These are phyloP conservation scores for Dusona sp. DNA, from an alignment of 2,888 invertebrate genomes.

Conservation along the genomic window DNA sequence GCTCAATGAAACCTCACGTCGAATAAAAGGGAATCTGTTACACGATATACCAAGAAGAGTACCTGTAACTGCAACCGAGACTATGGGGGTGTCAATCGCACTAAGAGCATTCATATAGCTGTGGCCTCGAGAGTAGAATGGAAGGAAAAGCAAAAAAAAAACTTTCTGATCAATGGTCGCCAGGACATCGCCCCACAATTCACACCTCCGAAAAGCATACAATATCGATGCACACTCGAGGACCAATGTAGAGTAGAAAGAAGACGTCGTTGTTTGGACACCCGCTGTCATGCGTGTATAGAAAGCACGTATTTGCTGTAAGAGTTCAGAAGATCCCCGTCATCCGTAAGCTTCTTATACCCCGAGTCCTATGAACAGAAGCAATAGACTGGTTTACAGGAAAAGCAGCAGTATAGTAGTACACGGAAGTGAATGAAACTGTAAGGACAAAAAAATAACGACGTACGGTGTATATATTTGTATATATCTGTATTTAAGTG, in stretches of 20 bases:
- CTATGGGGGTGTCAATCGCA: conserved; percentile 48
- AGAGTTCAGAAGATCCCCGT: conserved; percentile 34
- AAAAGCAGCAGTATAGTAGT: conserved; percentile 25
- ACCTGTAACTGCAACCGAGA: conserved; percentile 57
- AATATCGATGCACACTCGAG: conserved; percentile 52
- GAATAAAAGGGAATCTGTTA: conserved; percentile 57
- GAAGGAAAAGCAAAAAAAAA: conserved; percentile 42
- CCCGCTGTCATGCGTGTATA: conserved; percentile 72
- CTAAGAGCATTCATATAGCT: conserved; percentile 16
- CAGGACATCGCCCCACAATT: conserved; percentile 58
- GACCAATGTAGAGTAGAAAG: conserved; percentile 24
- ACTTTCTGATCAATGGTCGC: conserved; percentile 52
- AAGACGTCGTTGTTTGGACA: conserved; percentile 71
- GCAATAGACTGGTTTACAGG: conserved; percentile 44
- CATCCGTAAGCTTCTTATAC: conserved; percentile 71
- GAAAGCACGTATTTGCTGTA: conserved; percentile 48
- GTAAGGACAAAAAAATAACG: conserved; percentile 61
- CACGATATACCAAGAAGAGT: conserved; percentile 59
- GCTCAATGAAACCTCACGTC: conserved; percentile 4
- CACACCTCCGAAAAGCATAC: conserved; percentile 58
- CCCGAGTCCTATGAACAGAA: conserved; percentile 53
- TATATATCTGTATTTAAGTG: conserved; percentile 7
- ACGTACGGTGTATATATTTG: neutral
- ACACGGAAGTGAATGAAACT: conserved; percentile 66
- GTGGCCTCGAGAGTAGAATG: conserved; percentile 11